Evolutionary conservation across 2,797 vertebrate genomes (phyloP).

Genomic region (Sebastes cheni): DNA sequence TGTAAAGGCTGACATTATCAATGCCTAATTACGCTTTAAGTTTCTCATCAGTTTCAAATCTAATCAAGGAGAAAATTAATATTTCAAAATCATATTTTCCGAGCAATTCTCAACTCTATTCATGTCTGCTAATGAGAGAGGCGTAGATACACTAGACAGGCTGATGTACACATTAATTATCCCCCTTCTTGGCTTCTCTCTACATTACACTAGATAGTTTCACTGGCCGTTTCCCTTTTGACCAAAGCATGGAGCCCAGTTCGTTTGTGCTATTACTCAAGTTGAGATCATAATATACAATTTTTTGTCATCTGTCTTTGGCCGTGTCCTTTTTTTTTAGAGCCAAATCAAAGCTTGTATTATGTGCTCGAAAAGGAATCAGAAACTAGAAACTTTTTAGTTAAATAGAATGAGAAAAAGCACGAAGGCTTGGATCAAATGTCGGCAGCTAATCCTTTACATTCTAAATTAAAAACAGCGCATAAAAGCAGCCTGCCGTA

Average conservation of each 20-base stretch:
- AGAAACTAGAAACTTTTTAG: not conserved
- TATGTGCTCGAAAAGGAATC: not conserved
- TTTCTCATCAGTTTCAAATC: slow-evolving; percentile 75
- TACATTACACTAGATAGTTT: slow-evolving; percentile 16
- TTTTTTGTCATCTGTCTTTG: not conserved
- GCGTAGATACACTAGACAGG: slow-evolving; percentile 43
- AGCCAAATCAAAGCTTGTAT: not conserved
- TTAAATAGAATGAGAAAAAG: not conserved
- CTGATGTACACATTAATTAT: slow-evolving; percentile 60
- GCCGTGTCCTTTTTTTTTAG: not conserved
- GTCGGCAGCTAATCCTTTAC: not conserved
- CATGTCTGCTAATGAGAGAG: slow-evolving; percentile 68
- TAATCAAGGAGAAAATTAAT: slow-evolving; percentile 79
- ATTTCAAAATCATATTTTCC: slow-evolving; percentile 72
- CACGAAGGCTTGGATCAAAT: not conserved
- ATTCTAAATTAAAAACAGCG: not conserved
- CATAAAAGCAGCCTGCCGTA: not conserved
- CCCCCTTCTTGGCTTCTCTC: slow-evolving; percentile 15
- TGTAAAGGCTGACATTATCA: slow-evolving; percentile 63
- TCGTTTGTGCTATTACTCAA: not conserved
- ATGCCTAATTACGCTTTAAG: slow-evolving; percentile 72
- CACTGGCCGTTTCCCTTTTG: slow-evolving; percentile 16
- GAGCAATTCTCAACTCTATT: slow-evolving; percentile 57
- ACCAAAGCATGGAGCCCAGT: slow-evolving; percentile 12
- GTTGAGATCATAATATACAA: not conserved